These are phyloP conservation scores for Sphyrna mokarran DNA, from an alignment of 2,113 vertebrate genomes.

Conservation along the genomic window DNA sequence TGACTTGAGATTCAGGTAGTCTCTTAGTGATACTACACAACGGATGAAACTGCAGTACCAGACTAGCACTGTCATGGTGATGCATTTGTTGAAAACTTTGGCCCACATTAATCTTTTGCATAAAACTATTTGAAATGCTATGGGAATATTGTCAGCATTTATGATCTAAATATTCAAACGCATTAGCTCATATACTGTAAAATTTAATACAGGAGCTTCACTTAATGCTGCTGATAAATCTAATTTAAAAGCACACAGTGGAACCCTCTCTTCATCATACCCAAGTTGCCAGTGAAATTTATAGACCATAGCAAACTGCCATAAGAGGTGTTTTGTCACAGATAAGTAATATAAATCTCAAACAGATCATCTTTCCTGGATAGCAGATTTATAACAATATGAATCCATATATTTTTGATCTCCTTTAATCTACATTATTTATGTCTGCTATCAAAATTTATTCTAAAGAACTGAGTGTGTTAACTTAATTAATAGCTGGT, in stretches of 20 bases:
- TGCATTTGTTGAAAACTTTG: neutral
- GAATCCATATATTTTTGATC: slow-evolving; percentile 15
- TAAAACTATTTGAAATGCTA: slow-evolving; percentile 27
- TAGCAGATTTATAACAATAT: slow-evolving; percentile 27
- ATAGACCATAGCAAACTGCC: slow-evolving; percentile 22
- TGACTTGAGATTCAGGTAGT: neutral
- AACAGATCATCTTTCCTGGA: neutral
- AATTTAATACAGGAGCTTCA: slow-evolving; percentile 15
- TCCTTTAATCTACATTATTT: neutral
- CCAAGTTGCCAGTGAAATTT: slow-evolving; percentile 33
- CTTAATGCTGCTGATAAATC: slow-evolving; percentile 37
- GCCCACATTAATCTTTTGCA: slow-evolving; percentile 11
- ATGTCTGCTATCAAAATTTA: neutral
- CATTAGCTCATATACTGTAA: slow-evolving; percentile 34
- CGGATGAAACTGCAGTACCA: neutral
- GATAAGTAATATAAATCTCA: slow-evolving; percentile 18
- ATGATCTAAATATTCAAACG: slow-evolving; percentile 28
- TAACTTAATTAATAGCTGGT: neutral
- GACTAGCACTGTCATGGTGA: neutral
- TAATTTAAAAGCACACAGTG: slow-evolving; percentile 34
- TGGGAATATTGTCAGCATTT: slow-evolving; percentile 24
- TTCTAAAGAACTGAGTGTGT: neutral
- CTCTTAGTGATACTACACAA: neutral
- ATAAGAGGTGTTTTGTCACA: slow-evolving; percentile 31
- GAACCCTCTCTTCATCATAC: slow-evolving; percentile 27